phyloP scores from a whole-genome alignment of 2,113 vertebrate species.

The Peromyscus maniculatus region DNA sequence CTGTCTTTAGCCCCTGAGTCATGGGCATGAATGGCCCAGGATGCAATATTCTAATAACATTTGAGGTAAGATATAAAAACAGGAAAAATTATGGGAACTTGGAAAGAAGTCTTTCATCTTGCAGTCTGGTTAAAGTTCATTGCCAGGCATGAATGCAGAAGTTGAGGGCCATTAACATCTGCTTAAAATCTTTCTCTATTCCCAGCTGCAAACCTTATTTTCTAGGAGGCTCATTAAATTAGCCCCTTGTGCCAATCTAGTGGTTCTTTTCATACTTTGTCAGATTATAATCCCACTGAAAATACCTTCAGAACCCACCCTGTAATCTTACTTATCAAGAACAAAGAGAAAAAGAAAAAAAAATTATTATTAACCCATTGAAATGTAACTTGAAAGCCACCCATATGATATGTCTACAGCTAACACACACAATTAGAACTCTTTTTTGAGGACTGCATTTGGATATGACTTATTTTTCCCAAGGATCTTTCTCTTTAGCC shows the following conservation, averaged over 20 bases:
- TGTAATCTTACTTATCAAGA: neutral
- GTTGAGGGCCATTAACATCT: neutral
- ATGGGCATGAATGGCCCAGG: neutral
- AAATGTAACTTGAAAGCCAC: neutral
- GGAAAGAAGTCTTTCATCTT: neutral
- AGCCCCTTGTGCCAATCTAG: neutral
- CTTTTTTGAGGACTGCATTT: neutral
- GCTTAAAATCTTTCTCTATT: neutral
- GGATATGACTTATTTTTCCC: neutral
- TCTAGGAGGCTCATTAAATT: neutral
- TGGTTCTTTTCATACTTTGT: neutral
- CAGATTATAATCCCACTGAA: neutral
- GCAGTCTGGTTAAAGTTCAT: neutral
- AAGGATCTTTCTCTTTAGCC: neutral
- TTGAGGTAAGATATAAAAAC: neutral
- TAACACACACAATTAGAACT: neutral
- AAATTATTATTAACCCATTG: neutral
- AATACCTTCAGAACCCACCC: neutral
- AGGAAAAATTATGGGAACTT: neutral
- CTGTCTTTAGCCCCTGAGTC: neutral
- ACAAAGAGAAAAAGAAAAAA: neutral
- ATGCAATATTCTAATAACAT: neutral
- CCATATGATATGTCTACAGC: neutral
- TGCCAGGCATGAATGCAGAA: neutral
- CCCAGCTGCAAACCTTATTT: neutral